Base-by-base conservation (phyloP, 1,140 invertebrate genomes). In the Marisa cornuarietis region DNA sequence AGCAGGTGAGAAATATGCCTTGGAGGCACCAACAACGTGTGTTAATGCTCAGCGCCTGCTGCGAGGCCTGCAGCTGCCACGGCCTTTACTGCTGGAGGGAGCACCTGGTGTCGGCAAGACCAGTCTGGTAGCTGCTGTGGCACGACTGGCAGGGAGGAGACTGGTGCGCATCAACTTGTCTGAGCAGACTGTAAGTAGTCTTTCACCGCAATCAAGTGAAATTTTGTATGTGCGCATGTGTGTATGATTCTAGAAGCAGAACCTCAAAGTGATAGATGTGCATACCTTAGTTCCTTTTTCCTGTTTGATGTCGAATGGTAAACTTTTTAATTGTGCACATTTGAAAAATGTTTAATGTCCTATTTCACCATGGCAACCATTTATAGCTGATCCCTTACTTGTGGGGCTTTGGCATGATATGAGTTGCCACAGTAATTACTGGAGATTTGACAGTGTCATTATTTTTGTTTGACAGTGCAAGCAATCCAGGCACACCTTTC, bases 21-120 rank as follows among this genome's bases (percentile, higher is more conserved):
- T 89, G 83, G 92, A 94, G 66, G 95, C 97, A 0, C 95, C 95
- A 1, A 98, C 96, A 13, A 96, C 97, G 2, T 93, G 93, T 79
- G 89, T 93, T 13, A 99, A 99, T 92, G 93, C 95, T 4, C 91
- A 97, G 51, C 93, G 96, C 85, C 86, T 99, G 31, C 90, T 99
- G 51, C 93, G 98, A 81, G 97, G 95, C 0, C 91, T 99, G 82
- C 96, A 98, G 79, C 91, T 99, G 76, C 86, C 89, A 16, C 81
- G 98, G 89, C 97, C 98, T 0, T 94, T 99, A 76, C 93, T 99
- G 72, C 89, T 99, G 52, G 99, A 99, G 93, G 99, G 99, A 22
- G 97, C 96, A 89, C 99, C 99, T 5, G 98, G 99, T 8, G 98
- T 99, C 63, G 99, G 99, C 9, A 99, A 99, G 92, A 99, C 98